phyloP scores from a whole-genome alignment of 2,113 vertebrate genomes.

The Pachyramphus minor region DNA sequence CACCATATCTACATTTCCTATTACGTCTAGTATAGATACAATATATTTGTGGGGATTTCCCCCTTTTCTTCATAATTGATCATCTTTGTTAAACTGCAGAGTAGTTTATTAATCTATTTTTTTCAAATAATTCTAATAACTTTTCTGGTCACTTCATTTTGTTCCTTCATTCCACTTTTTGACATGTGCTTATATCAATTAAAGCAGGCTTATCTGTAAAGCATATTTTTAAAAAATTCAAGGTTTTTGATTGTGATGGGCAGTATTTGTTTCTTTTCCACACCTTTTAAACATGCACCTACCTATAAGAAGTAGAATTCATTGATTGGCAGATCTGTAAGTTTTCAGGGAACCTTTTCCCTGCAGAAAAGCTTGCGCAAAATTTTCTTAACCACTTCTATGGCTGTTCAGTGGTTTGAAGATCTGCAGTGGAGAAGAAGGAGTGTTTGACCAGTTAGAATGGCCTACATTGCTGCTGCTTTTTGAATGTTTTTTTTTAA shows the following conservation, averaged over 20 bases:
- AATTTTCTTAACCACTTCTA: not conserved
- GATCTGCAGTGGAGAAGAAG: not conserved
- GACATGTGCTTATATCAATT: not conserved
- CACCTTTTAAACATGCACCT: not conserved
- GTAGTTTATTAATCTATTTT: not conserved
- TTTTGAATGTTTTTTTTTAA: not conserved
- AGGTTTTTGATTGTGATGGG: not conserved
- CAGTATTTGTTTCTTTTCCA: not conserved
- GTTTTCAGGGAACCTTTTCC: not conserved
- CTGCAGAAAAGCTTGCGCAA: not conserved
- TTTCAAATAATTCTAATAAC: not conserved
- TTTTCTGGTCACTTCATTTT: not conserved
- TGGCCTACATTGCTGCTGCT: not conserved
- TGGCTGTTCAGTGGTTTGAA: not conserved
- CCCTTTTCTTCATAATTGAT: not conserved
- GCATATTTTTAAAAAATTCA: not conserved
- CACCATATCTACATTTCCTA: not conserved
- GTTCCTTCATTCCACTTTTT: not conserved
- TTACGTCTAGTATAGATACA: not conserved
- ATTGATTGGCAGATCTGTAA: not conserved
- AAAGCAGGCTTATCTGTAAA: not conserved
- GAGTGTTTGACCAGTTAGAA: not conserved
- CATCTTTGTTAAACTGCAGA: not conserved
- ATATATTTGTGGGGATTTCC: rapidly evolving
- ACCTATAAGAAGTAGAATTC: not conserved